A percentile compares a stretch with the other conserved stretches of the same genome.
These are phyloP conservation scores for Ceramica pisi DNA, from an alignment of 2,888 invertebrate species.

Conservation along the genomic window DNA sequence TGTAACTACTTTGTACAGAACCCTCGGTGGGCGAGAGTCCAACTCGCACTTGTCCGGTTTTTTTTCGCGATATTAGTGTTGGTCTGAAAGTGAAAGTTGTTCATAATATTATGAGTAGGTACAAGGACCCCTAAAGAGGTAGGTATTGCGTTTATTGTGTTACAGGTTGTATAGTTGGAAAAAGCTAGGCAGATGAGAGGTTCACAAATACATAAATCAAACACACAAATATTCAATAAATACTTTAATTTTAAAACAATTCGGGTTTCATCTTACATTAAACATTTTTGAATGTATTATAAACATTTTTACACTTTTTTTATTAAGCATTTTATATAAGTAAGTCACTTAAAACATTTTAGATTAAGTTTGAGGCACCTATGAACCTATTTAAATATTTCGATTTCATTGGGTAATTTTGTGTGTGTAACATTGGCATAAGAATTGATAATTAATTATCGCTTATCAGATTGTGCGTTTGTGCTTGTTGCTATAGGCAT, in stretches of 20 bases:
- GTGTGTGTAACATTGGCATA: slow-evolving; percentile 10
- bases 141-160: too few relatives aligned
- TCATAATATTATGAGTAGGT: too few relatives aligned
- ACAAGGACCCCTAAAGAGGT: too few relatives aligned
- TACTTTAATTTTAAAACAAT: slow-evolving; percentile 81
- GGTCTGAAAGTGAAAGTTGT: too few relatives aligned
- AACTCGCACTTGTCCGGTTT: too few relatives aligned
- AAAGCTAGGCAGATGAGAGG: background rate
- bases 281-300: slow-evolving; percentile 61
- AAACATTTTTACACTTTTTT: slow-evolving; percentile 61
- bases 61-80: too few relatives aligned
- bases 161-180: too few relatives aligned
- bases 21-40: too few relatives aligned
- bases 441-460: background rate
- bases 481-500: slow-evolving; percentile 10
- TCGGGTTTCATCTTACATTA: slow-evolving; percentile 73
- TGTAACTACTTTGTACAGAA: too few relatives aligned
- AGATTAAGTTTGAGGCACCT: slow-evolving; percentile 48
- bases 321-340: slow-evolving; percentile 46
- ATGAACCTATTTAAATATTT: slow-evolving; percentile 16
- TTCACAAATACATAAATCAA: slow-evolving; percentile 21
- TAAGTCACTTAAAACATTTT: slow-evolving; percentile 50
- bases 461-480: slow-evolving; percentile 14
- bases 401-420: background rate
- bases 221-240: slow-evolving; percentile 72